These are phyloP conservation scores for Iguana delicatissima DNA, from an alignment of 2,797 vertebrate genomes.

Conservation along the genomic window DNA sequence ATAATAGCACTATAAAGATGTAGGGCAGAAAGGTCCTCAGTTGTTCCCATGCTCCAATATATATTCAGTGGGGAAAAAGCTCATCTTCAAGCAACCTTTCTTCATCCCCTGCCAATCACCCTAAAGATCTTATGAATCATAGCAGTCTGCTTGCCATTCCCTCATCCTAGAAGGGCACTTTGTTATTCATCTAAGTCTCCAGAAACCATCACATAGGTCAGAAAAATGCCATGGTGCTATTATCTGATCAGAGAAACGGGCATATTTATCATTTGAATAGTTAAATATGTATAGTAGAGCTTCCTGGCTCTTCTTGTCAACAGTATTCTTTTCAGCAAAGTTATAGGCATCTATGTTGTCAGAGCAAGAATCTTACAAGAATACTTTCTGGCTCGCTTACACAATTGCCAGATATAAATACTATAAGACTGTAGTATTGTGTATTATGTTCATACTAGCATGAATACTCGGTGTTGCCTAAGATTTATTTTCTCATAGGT, in stretches of 20 bases:
- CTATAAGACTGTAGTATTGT: neutral
- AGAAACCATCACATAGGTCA: neutral
- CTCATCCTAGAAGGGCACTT: neutral
- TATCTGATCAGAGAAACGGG: neutral
- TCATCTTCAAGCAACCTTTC: neutral
- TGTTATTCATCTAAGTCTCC: neutral
- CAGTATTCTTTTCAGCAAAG: slow-evolving; percentile 18
- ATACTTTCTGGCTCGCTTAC: neutral
- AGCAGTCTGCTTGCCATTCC: neutral
- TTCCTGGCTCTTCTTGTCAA: neutral
- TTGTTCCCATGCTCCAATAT: neutral
- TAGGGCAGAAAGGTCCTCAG: too few species aligned
- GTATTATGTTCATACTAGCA: neutral
- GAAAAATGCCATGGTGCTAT: neutral
- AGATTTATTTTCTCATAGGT: too few species aligned
- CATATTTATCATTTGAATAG: neutral
- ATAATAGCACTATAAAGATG: too few species aligned
- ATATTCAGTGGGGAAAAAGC: neutral
- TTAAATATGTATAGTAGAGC: neutral
- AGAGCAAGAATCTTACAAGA: neutral
- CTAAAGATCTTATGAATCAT: neutral
- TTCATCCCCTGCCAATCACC: neutral
- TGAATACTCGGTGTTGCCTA: too few species aligned
- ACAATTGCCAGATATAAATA: neutral
- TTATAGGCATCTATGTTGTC: neutral